Conservation (phyloP, 2,888 invertebrate genomes). For the Sisyra nigra region DNA sequence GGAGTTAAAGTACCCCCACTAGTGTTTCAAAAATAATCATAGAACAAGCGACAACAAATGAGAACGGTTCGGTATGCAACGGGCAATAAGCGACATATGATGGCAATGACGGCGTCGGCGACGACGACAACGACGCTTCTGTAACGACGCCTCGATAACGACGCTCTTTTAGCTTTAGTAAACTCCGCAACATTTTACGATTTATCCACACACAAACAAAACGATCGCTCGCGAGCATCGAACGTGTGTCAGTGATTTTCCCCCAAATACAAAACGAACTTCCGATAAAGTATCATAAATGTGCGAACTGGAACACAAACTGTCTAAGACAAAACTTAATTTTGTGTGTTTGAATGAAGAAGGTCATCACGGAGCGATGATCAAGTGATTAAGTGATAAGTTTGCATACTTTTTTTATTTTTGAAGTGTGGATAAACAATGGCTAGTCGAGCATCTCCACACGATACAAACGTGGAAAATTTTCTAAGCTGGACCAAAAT, state of each 20-base stretch:
- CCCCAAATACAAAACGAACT: too few relatives aligned
- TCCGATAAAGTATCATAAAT: background rate
- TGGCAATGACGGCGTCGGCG: background rate
- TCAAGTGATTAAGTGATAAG: constrained; percentile 10
- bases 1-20: constrained; percentile 20
- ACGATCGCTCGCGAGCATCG: too few relatives aligned
- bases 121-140: too few relatives aligned
- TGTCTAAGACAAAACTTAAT: too few relatives aligned
- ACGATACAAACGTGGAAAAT: constrained; percentile 14
- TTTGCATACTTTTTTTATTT: constrained; percentile 9
- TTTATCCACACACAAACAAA: background rate
- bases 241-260: background rate
- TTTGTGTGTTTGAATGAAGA: too few relatives aligned
- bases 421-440: constrained; percentile 22
- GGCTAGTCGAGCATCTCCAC: constrained; percentile 34
- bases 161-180: background rate
- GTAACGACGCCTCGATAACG: too few relatives aligned
- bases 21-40: constrained; percentile 25
- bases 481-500: constrained; percentile 24
- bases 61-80: too few relatives aligned
- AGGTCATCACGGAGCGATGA: background rate
- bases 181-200: background rate
- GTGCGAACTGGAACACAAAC: background rate
- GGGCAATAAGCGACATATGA: too few relatives aligned
- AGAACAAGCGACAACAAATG: constrained; percentile 1